Evolutionary conservation across 2,888 invertebrate species (phyloP).

Genomic region (Chrysodeixis includens): DNA sequence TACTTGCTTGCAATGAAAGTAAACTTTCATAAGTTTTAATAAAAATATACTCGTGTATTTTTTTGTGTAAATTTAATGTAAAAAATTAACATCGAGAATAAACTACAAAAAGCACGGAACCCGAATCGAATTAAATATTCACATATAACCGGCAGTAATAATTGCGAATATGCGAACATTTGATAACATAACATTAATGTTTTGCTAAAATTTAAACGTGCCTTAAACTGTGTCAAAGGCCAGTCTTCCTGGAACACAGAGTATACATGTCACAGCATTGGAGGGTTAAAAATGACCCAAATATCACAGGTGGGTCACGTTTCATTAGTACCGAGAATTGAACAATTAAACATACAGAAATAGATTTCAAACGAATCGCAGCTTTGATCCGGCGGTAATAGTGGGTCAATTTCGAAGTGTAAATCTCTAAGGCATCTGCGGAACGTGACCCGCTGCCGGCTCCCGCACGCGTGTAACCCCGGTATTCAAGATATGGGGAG

Average conservation of each 20-base stretch:
- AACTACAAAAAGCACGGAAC: conserved; percentile 20
- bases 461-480: not conserved
- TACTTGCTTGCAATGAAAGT: too few relatives aligned
- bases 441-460: not conserved
- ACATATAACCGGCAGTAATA: conserved; percentile 14
- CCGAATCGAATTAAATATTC: not conserved
- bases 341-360: conserved; percentile 7
- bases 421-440: not conserved
- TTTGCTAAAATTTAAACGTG: conserved; percentile 33
- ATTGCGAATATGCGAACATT: conserved; percentile 20
- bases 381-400: not conserved
- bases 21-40: too few relatives aligned
- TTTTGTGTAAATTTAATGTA: too few relatives aligned
- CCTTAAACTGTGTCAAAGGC: conserved; percentile 37
- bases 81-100: not conserved
- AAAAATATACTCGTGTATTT: too few relatives aligned
- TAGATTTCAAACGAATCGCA: conserved; percentile 5
- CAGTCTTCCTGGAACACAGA: conserved; percentile 43
- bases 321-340: not conserved
- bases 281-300: conserved; percentile 5
- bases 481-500: not conserved
- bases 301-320: conserved; percentile 38
- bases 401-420: not conserved
- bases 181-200: conserved; percentile 36
- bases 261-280: conserved; percentile 1